These are phyloP conservation scores for Creontiades dilutus DNA, from an alignment of 2,888 invertebrate genomes.

Conservation along the genomic window DNA sequence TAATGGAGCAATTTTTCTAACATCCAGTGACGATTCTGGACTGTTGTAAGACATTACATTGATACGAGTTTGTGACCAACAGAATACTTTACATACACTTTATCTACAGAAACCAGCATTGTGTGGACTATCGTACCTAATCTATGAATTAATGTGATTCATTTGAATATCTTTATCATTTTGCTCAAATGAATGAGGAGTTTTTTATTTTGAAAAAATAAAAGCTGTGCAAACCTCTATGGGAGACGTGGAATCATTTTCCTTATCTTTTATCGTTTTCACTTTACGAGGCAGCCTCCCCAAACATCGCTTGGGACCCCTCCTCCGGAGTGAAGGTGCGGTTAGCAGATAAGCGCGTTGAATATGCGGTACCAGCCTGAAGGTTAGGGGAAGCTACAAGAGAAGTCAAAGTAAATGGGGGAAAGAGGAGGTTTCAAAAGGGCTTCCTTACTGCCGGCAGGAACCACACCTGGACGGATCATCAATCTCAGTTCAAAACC, in stretches of 20 bases:
- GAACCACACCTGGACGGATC: slow-evolving; percentile 21
- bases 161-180: too few relatives aligned
- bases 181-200: too few relatives aligned
- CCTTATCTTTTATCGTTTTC: neutral
- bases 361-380: neutral
- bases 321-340: neutral
- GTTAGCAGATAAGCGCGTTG: slow-evolving; percentile 4
- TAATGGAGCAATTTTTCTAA: too few relatives aligned
- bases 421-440: neutral
- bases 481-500: slow-evolving; percentile 2
- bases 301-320: neutral
- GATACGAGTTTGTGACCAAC: too few relatives aligned
- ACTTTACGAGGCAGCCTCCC: neutral
- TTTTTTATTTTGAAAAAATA: too few relatives aligned
- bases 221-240: too few relatives aligned
- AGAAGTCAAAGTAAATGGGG: neutral
- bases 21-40: too few relatives aligned
- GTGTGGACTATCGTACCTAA: too few relatives aligned
- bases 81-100: too few relatives aligned
- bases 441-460: neutral
- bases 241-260: neutral
- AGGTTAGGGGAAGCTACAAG: neutral
- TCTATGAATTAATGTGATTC: too few relatives aligned
- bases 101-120: too few relatives aligned
- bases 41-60: too few relatives aligned